Conservation (phyloP, 2,797 vertebrate genomes). For the Staurois parvus region DNA sequence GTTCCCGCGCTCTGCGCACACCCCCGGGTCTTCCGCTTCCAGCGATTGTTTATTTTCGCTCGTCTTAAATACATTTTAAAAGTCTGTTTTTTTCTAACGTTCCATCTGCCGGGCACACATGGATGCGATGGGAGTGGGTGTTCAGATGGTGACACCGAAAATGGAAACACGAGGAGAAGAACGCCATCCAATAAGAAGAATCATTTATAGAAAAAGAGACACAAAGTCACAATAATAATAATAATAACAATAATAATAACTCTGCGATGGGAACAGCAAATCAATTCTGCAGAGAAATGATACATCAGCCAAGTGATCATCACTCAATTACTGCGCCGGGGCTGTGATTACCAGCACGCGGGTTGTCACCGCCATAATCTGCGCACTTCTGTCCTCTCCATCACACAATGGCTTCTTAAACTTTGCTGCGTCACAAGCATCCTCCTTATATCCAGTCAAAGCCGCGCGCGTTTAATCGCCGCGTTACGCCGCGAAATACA, state of each 20-base stretch:
- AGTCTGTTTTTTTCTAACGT: constrained; percentile 49
- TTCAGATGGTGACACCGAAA: constrained; percentile 54
- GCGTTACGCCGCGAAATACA: neutral
- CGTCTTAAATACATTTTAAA: constrained; percentile 59
- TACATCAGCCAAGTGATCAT: constrained; percentile 47
- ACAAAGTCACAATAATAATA: constrained; percentile 47
- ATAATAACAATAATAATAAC: no score
- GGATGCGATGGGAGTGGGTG: constrained; percentile 50
- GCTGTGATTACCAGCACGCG: constrained; percentile 44
- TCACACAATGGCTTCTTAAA: constrained; percentile 40
- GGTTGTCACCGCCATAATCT: constrained; percentile 52
- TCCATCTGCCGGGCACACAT: constrained; percentile 60
- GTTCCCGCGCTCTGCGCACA: constrained; percentile 48
- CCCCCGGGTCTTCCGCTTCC: constrained; percentile 59
- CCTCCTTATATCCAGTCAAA: constrained; percentile 34
- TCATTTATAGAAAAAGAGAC: constrained; percentile 12
- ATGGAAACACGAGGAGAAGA: constrained; percentile 25
- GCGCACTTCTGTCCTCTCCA: constrained; percentile 31
- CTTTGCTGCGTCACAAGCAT: constrained; percentile 44
- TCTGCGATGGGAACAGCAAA: constrained; percentile 37
- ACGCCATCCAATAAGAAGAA: constrained; percentile 20
- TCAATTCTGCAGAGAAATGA: constrained; percentile 49
- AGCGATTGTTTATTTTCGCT: constrained; percentile 58
- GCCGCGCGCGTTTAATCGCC: neutral
- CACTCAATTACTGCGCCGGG: constrained; percentile 50